Base-by-base conservation (phyloP, 2,113 vertebrate species). In the Xerus inauris region DNA sequence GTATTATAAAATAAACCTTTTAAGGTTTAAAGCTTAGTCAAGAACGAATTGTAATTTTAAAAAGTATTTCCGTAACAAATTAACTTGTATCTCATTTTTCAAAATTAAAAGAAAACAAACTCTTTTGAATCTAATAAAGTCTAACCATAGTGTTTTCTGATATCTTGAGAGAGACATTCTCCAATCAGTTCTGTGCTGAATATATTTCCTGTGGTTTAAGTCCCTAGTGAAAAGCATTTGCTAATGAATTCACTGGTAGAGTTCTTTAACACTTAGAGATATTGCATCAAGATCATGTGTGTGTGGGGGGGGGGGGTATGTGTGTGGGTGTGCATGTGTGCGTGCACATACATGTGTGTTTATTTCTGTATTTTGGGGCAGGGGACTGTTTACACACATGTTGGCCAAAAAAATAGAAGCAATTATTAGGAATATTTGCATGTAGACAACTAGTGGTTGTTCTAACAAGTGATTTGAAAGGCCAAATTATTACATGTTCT, bases 1-100 rank as follows among this genome's bases (percentile, higher is more conserved):
- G 7, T 93, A 40, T 54, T 86, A 47, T 62, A 92, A 97, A 84
- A 67, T 71, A 95, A 96, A 77, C 62, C 5, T 79, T 89, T 94
- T 62, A 64, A 13, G 24, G 28, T 35, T 89, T 71, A 79, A 89
- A 73, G 5, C 19, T n/a, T 72, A 84, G n/a, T 45, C 4, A 47
- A 73, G 11, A 88, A 76, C 40, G 28, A 83, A 76, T 72, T 91
- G 3, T 79, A 91, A 57, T 57, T 94, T 35, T 1, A 10, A 57
- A 75, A 95, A 72, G 51, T 62, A 51, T 47, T 95, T 1, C 0
- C 20, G 19, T 47, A 24, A 51, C 40, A 95, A 81, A 88, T 75
- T 75, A 87, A 62, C 40, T 30, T 35, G 28, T 67, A 45, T 75
- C 16, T 54, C 71, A 47, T 95, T 85, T 62, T 1, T 35, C 80